phyloP scores from a whole-genome alignment of 2,113 vertebrate species.

The Menidia beryllina region DNA sequence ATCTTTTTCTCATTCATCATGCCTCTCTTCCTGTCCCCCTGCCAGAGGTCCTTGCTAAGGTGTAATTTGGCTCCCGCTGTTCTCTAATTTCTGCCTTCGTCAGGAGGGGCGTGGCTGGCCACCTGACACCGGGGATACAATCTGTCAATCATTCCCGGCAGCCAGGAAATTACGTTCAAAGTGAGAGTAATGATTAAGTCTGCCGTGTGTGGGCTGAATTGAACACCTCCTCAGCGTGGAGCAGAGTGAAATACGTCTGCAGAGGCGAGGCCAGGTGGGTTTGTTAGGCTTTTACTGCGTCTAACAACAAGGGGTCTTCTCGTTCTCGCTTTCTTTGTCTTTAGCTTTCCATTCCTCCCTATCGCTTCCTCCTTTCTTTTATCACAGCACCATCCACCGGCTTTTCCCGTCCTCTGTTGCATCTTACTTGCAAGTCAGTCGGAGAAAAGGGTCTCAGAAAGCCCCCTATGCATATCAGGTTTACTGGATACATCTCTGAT shows the following conservation, averaged over 20 bases:
- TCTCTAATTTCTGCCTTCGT: slow-evolving; percentile 80
- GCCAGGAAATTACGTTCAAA: slow-evolving; percentile 76
- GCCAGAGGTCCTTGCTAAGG: slow-evolving; percentile 80
- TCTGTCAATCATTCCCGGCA: slow-evolving; percentile 81
- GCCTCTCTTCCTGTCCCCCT: slow-evolving; percentile 71
- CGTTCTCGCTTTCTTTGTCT: slow-evolving; percentile 28
- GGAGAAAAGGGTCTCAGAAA: not conserved
- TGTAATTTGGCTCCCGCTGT: slow-evolving; percentile 81
- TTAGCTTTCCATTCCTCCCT: slow-evolving; percentile 13
- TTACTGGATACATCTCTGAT: slow-evolving; percentile 1
- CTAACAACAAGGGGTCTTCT: slow-evolving; percentile 48
- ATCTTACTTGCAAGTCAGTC: not conserved
- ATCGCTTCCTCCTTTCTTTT: not conserved
- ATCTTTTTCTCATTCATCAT: slow-evolving; percentile 83
- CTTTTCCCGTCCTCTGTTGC: not conserved
- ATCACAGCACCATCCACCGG: not conserved
- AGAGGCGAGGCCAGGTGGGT: slow-evolving; percentile 53
- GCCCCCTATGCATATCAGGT: not conserved
- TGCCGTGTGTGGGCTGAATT: slow-evolving; percentile 71
- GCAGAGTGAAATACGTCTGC: slow-evolving; percentile 54
- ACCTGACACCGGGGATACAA: slow-evolving; percentile 74
- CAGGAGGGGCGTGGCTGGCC: slow-evolving; percentile 74
- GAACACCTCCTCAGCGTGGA: slow-evolving; percentile 63
- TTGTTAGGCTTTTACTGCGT: slow-evolving; percentile 52
- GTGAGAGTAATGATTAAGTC: slow-evolving; percentile 81